Evolutionary conservation across 2,797 vertebrate species (phyloP), one percentile per base, ranked within the genome.

Genomic region (Gobionotothen gibberifrons): DNA sequence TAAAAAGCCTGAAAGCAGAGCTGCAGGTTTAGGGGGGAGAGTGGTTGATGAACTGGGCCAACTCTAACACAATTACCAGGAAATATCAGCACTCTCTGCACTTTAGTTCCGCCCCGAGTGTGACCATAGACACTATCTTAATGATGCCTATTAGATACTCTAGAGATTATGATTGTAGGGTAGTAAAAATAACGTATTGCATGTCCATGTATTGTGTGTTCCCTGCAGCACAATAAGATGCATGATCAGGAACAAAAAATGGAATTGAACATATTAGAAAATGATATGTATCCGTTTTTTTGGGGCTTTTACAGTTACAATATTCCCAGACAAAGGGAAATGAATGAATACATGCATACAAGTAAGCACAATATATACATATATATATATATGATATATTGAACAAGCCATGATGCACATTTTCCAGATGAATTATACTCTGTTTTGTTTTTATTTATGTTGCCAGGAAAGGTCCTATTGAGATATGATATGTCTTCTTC

Each of bases 121-220:
- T 6, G 10, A 44, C 29, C 21, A 22, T 9, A 4, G 15, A n/a
- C 8, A 15, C 26, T 5, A 47, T 47, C n/a, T 39, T 58, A 21
- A 19, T 46, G 17, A 47, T 49, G 40, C 11, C 47, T 8, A 17
- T 44, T 17, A 17, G 14, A 39, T 44, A 44, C 21, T 36, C 1
- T 15, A 49, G 22, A 46, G 57, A 36, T 36, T 10, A 14, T n/a
- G 22, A 49, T 46, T 55, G 55, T 21, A 26, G 5, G 5, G 49
- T 16, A 14, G 40, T 51, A 44, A 55, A 62, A 55, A 62, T 48
- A n/a, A 72, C 43, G 74, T 59, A 54, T 4, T 1, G 10, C 11
- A 5, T 60, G 43, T 58, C 13, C 13, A 5, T 58, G 26, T 9
- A 14, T 5, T 32, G 32, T 7, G 7, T 49, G 16, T 9, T 3